Base-by-base conservation (phyloP, 2,888 invertebrate genomes). In the Pycnomerus fuliginosus region DNA sequence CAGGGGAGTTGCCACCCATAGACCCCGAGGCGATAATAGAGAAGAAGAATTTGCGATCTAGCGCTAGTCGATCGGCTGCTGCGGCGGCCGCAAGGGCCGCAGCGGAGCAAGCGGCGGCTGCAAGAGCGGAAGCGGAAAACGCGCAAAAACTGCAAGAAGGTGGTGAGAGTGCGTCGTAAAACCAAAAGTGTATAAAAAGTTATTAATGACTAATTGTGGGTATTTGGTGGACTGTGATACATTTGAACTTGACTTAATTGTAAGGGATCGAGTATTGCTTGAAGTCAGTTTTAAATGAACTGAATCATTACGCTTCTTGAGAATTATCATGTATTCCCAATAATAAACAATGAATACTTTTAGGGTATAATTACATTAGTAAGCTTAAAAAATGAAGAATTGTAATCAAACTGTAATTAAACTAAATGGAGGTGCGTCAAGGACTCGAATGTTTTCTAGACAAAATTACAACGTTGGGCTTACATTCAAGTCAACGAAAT, bases 31-130 rank as follows among this genome's bases (percentile, higher is more conserved):
- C 79, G 10, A 76, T 78, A 3, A 73, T 77, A 1, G 80, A 80
- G 55, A 74, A 80, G 47, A 81, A 81, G 55, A 80, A 80, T 62
- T 65, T 81, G 45, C 73, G 80, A 50, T 88, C 88, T 2, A 90
- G 89, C 69, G 84, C 90, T 20, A 85, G 86, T 55, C 69, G 87
- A 58, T 80, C 82, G 56, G 74, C 80, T 52, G 75, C 78, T 20
- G 74, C 79, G 31, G 74, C 78, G 37, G 74, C 78, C 23, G 74
- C 77, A 3, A 55, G 77, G 30, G 67, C 72, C 12, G 70, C 74
- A 15, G 74, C 77, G 1, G 76, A 76, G 23, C 62, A 64, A 30
- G 42, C 42, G 44, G 65, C 65, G 3, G 67, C 67, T 14, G 76
- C 76, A 10, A 76, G 76, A 20, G 62, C 69, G 46, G 67, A 66